Evolutionary conservation across 1,140 invertebrate genomes (phyloP), one percentile per base, ranked within the genome.

Genomic region (Aphelenchoides besseyi): DNA sequence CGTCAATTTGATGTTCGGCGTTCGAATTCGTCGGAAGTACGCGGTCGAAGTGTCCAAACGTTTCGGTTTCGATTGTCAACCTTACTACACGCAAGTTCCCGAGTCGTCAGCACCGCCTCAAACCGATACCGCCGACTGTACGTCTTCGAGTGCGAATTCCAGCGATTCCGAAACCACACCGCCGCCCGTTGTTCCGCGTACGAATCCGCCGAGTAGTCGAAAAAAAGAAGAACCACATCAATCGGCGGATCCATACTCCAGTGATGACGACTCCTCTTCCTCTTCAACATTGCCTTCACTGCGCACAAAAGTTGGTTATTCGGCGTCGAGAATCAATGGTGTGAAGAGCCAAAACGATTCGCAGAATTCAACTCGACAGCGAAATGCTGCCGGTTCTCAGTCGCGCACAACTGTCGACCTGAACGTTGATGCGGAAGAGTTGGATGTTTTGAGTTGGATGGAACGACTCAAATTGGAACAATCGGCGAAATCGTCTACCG

Each of bases 1-100:
- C 23, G 57, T 59, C 9, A 9, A 59, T 59, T 41, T 59, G 9
- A 8, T 59, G 23, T 59, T 59, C 1, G 16, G 16, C 1, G 48
- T 66, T 32, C 30, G 63, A 30, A 66, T 66, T 3, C 63, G 63
- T 1, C 63, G 63, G n/a, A 66, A 66, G 29, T 66, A 66, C 30
- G 63, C 36, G 16, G 48, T 33, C 36, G 32, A 66, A 37, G 30
- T 66, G 16, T 33, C 18, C n/a, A 29, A 35, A 35, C 30, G 63
- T 26, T 66, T 41, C 30, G 48, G 48, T 35, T 29, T 33, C 16
- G 32, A 66, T 16, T 33, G 28, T 32, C 63, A 66, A 35, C 63
- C 63, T 0, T 36, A 33, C 41, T 66, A 36, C 32, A 33, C 1
- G 32, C 12, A 66, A 23, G 9, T 53, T 16, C n/a, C 63, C 30